Evolutionary conservation across 2,797 vertebrate species (phyloP), one percentile per base, ranked within the genome.

Genomic region (Urocyon cinereoargenteus): DNA sequence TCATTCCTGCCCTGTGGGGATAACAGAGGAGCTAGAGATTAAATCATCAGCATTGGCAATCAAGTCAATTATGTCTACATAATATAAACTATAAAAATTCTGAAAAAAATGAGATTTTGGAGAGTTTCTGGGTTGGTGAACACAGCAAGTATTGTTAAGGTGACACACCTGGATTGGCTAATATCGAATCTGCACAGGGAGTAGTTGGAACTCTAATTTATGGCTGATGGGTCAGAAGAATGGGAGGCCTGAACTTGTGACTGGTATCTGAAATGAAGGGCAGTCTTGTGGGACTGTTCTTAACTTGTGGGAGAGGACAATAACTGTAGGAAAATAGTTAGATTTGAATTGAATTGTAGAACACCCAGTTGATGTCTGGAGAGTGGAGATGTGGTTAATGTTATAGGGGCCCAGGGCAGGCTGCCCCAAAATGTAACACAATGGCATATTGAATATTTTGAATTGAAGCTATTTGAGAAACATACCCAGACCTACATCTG

Each of bases 1-100:
- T 62, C 53, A 86, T 1, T 1, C 0, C 7, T 15, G 0, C 40
- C 0, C 15, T 70, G n/a, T 49, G 11, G 15, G 14, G 4, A 90
- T 34, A 28, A 12, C 14, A 90, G 26, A 64, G 1, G 4, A 59
- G 6, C 9, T 70, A n/a, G 21, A 61, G 26, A 62, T 83, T 22
- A 40, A 72, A 10, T 36, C 36, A 79, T 22, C 36, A 28, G 49
- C n/a, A 68, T 34, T 86, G 12, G n/a, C 34, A 64, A 85, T 31
- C 49, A 55, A 81, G 9, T 75, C 57, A 62, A 53, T 64, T 21
- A 61, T 26, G 7, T 3, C 15, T 45, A 45, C 18, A 0, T 75
- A 62, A 34, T 64, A 13, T 72, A 90, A 57, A 36, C 21, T 53
- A 81, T 51, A 57, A 22, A 82, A 96, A 5, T 4, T n/a, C 19